Evolutionary conservation across 2,888 invertebrate species (phyloP).

Genomic region (Drosophila pseudotalamancana): DNA sequence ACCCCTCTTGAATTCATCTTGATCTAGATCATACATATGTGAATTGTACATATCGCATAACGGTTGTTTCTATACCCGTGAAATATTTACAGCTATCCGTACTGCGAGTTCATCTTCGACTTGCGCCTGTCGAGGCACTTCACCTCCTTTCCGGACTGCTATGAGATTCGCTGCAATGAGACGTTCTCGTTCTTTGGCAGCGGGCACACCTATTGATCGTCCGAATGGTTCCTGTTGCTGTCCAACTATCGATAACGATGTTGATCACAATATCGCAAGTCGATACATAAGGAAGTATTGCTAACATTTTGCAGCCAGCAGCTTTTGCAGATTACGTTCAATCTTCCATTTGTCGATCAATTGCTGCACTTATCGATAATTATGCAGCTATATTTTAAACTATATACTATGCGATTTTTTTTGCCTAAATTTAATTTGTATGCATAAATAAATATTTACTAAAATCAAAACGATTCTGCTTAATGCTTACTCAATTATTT

Average conservation of each 20-base stretch:
- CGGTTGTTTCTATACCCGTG: neutral
- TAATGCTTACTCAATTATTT: too few relatives aligned
- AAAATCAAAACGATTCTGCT: slow-evolving; percentile 1
- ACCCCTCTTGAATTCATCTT: neutral
- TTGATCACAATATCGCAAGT: slow-evolving; percentile 11
- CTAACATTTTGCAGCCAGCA: neutral
- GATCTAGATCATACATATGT: neutral
- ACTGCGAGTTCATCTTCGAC: slow-evolving; percentile 83
- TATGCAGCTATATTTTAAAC: slow-evolving; percentile 4
- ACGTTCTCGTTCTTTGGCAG: slow-evolving; percentile 78
- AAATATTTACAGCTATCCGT: slow-evolving; percentile 73
- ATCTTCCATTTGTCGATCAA: slow-evolving; percentile 5
- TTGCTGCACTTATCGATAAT: slow-evolving; percentile 9
- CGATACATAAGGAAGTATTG: neutral
- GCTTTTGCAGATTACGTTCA: neutral
- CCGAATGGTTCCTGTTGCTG: neutral
- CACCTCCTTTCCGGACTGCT: slow-evolving; percentile 81
- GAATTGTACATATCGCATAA: neutral
- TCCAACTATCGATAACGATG: neutral
- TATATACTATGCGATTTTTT: slow-evolving; percentile 4
- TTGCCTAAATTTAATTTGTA: slow-evolving; percentile 7
- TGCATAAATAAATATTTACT: slow-evolving; percentile 29
- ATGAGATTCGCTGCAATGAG: slow-evolving; percentile 82
- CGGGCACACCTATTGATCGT: slow-evolving; percentile 42
- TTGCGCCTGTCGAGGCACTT: slow-evolving; percentile 82